Base-by-base conservation (phyloP, 2,113 vertebrate genomes). In the Tachycineta bicolor region DNA sequence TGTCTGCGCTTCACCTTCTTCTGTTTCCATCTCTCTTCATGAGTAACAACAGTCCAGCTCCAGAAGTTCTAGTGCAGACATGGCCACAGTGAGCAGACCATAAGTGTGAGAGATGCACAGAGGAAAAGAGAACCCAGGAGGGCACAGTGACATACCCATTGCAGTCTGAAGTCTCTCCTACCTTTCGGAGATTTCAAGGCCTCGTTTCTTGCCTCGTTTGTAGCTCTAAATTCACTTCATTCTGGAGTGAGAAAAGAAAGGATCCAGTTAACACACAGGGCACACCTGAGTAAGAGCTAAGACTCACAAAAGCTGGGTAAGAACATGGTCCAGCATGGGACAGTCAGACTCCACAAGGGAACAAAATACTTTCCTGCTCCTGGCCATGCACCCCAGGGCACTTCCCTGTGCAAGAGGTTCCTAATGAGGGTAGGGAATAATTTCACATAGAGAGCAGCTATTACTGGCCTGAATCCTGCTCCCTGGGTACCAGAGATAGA, bases 201-300 rank as follows among this genome's bases (percentile, higher is more conserved):
- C 90, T 96, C 70, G 87, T 94, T 95, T 97, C 93, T 90, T 78
- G 94, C 93, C 97, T 89, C 55, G 62, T 70, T 95, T 47, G 65
- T 86, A 86, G 94, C 58, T 77, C 85, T 92, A 94, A 77, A 59
- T 93, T 98, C 96, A 98, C 97, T 98, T 98, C 98, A 98, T 98
- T 97, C 98, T 98, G 91, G 39, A 73, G 74, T 90, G 70, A 76
- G 64, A 90, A 97, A 73, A 96, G 52, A 95, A 80, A 82, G 47
- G 37, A 92, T 39, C 22, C 21, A 49, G 56, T 96, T 24, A 78
- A 93, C 28, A 85, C 65, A 49, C 6, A 29, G 26, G 64, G 34
- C 22, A 55, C 15, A 79, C 33, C 62, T 55, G 28, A 79, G 25
- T 39, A 64, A 58, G 39, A 69, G 44, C 46, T 37, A 73, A 65